Conservation (phyloP, 2,888 invertebrate genomes). For the Julus scanicus region DNA sequence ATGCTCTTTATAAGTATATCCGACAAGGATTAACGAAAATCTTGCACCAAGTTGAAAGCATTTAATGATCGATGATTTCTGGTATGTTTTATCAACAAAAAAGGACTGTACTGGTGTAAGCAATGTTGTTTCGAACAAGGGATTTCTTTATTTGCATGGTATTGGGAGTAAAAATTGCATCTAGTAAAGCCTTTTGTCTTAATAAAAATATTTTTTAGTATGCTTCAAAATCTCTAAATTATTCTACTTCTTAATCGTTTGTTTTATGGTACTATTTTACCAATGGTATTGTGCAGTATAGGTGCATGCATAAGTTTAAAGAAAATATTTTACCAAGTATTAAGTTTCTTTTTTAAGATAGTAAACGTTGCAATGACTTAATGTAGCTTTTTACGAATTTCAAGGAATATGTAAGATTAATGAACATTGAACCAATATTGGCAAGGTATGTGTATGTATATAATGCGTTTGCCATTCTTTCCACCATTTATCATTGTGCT, state of each 20-base stretch:
- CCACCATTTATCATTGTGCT: neutral
- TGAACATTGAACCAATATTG: neutral
- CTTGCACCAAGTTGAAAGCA: neutral
- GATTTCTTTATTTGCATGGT: neutral
- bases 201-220: too few species aligned
- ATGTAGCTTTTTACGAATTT: neutral
- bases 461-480: neutral
- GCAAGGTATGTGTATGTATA: neutral
- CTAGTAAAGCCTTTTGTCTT: too few species aligned
- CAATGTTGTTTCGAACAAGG: too few species aligned
- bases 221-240: too few species aligned
- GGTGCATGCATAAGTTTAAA: too few species aligned
- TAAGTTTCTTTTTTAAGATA: too few species aligned
- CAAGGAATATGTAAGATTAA: neutral
- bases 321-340: too few species aligned
- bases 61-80: constrained; percentile 22
- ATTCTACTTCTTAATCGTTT: too few species aligned
- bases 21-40: constrained; percentile 6
- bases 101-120: neutral
- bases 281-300: too few species aligned
- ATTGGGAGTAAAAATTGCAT: neutral
- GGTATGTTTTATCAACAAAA: neutral
- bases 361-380: too few species aligned
- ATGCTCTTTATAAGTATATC: neutral
- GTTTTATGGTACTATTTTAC: too few species aligned